Evolutionary conservation across 2,113 vertebrate species (phyloP).

Genomic region (Saguinus midas): DNA sequence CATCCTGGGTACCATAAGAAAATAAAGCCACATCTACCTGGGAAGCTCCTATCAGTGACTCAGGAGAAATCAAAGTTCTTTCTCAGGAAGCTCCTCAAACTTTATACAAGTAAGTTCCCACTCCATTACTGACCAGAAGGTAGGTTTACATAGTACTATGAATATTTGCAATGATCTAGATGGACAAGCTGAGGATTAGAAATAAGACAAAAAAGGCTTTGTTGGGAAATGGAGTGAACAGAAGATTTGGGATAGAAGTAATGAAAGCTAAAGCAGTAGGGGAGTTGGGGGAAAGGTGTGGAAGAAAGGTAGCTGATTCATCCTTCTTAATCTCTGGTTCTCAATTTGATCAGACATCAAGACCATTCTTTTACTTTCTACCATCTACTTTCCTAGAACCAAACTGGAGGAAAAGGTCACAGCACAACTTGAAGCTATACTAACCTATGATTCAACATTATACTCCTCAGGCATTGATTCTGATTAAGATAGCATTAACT

Average conservation of each 20-base stretch:
- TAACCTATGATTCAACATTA: background rate
- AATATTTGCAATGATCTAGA: background rate
- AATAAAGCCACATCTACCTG: constrained; percentile 43
- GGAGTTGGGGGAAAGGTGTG: no score
- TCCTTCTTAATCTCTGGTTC: background rate
- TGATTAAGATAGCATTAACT: background rate
- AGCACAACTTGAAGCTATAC: background rate
- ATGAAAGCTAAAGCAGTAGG: background rate
- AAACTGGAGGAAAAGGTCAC: background rate
- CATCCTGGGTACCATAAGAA: constrained; percentile 50
- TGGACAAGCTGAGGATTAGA: background rate
- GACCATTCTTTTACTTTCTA: background rate
- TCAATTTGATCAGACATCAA: background rate
- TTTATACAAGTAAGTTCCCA: background rate
- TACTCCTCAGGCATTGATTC: background rate
- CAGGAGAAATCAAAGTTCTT: constrained; percentile 60
- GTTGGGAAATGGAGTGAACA: background rate
- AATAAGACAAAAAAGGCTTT: background rate
- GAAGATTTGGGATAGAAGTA: background rate
- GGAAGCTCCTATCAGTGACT: constrained; percentile 17
- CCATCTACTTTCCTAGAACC: background rate
- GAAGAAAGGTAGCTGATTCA: background rate
- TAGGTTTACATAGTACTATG: background rate
- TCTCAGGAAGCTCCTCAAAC: background rate
- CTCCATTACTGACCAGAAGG: background rate